A percentile compares a stretch with the other conserved stretches of the same genome.
Conservation (phyloP, 92 coral and sea anemone genomes). For the Palythoa grandis region DNA sequence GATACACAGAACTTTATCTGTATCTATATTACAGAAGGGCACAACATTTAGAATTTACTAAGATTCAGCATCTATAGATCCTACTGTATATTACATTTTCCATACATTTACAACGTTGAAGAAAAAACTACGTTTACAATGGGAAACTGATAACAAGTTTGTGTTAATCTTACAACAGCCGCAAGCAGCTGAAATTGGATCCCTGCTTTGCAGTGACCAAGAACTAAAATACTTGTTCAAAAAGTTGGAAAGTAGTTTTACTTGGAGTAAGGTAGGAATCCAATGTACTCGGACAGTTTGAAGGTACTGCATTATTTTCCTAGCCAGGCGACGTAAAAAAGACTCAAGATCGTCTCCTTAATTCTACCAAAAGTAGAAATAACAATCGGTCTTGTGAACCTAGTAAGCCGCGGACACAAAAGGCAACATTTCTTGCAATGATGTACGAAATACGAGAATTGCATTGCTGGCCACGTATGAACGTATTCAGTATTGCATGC, state of each 20-base stretch:
- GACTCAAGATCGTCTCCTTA: too few relatives aligned
- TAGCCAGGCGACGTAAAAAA: background rate
- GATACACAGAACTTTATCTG: too few relatives aligned
- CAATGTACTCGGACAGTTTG: too few relatives aligned
- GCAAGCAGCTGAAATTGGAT: constrained; percentile 68
- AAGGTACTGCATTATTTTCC: background rate
- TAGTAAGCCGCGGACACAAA: too few relatives aligned
- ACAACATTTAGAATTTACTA: too few relatives aligned
- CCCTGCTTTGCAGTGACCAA: constrained; percentile 69
- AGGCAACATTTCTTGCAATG: background rate
- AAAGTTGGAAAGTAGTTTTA: constrained; percentile 68
- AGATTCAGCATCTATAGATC: too few relatives aligned
- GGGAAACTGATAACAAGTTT: background rate
- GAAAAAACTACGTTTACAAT: background rate
- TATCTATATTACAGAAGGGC: too few relatives aligned
- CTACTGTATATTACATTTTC: background rate
- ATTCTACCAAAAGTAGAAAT: too few relatives aligned
- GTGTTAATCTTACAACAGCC: constrained; percentile 44
- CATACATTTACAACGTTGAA: background rate
- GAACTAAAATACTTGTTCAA: constrained; percentile 81
- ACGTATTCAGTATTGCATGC: too few relatives aligned
- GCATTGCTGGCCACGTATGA: too few relatives aligned
- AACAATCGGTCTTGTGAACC: too few relatives aligned
- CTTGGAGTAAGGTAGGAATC: constrained; percentile 71
- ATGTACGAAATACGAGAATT: too few relatives aligned